A percentile compares a stretch with the other conserved stretches of the same genome.
phyloP scores from a whole-genome alignment of 1,140 invertebrate species.

The Papilio helenus region DNA sequence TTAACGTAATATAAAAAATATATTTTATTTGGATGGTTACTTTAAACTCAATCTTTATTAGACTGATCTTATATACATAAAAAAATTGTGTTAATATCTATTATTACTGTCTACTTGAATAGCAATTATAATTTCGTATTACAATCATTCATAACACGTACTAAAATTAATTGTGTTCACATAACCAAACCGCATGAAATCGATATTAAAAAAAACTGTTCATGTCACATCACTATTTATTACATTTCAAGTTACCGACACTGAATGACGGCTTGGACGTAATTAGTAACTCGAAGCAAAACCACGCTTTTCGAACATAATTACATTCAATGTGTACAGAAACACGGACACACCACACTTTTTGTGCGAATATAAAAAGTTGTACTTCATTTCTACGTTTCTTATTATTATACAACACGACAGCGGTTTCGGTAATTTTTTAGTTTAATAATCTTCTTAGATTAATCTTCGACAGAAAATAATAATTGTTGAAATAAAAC shows the following conservation, averaged over 20 bases:
- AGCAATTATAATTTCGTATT: not conserved
- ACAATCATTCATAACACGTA: not conserved
- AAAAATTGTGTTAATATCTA: no score
- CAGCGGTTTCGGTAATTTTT: no score
- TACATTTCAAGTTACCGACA: not conserved
- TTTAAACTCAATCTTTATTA: not conserved
- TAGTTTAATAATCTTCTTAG: no score
- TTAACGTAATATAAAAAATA: not conserved
- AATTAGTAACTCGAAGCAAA: slow-evolving; percentile 29
- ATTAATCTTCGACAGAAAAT: no score
- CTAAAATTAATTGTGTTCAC: slow-evolving; percentile 1
- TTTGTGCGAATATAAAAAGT: not conserved
- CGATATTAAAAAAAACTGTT: not conserved
- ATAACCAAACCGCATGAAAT: not conserved
- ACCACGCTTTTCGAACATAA: slow-evolving; percentile 1
- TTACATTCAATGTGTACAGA: not conserved
- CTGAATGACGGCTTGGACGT: slow-evolving; percentile 12
- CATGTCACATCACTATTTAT: slow-evolving; percentile 10
- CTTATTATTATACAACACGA: not conserved
- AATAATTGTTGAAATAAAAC: no score
- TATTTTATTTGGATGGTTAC: not conserved
- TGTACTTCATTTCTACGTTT: not conserved
- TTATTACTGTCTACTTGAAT: not conserved
- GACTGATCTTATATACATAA: no score
- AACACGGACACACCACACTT: not conserved